Percentiles rank a stretch among this genome's conserved stretches.
These are phyloP conservation scores for Hafferia zeledoni DNA, from an alignment of 2,797 vertebrate genomes.

Conservation along the genomic window DNA sequence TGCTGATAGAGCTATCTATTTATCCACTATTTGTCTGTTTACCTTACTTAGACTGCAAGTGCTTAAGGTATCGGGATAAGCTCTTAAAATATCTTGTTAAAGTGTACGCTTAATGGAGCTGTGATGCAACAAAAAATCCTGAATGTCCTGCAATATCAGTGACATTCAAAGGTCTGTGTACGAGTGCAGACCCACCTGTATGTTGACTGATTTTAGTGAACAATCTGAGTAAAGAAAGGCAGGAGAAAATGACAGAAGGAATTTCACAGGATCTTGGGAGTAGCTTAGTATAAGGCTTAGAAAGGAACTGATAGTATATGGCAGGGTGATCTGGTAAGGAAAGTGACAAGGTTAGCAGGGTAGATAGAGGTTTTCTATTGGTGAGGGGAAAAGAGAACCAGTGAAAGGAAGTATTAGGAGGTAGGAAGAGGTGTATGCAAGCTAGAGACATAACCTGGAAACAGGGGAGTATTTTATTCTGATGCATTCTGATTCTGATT, in stretches of 20 bases:
- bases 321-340: background rate
- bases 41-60: background rate
- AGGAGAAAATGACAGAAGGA: background rate
- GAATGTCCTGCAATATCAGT: background rate
- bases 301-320: background rate
- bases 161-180: background rate
- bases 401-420: background rate
- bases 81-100: background rate
- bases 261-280: background rate
- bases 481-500: background rate
- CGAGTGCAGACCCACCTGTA: background rate
- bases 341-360: background rate
- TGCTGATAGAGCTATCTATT: background rate
- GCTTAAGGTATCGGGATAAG: background rate
- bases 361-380: background rate
- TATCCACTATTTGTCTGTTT: background rate
- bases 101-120: background rate
- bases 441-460: background rate
- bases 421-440: background rate
- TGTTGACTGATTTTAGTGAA: background rate
- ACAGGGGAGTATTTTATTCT: background rate
- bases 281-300: background rate
- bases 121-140: too few relatives aligned
- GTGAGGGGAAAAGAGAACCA: background rate
- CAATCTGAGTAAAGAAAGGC: background rate